A percentile compares a stretch with the other conserved stretches of the same genome.
These are phyloP conservation scores for Asarcornis scutulata DNA, from an alignment of 2,113 vertebrate genomes.

Conservation along the genomic window DNA sequence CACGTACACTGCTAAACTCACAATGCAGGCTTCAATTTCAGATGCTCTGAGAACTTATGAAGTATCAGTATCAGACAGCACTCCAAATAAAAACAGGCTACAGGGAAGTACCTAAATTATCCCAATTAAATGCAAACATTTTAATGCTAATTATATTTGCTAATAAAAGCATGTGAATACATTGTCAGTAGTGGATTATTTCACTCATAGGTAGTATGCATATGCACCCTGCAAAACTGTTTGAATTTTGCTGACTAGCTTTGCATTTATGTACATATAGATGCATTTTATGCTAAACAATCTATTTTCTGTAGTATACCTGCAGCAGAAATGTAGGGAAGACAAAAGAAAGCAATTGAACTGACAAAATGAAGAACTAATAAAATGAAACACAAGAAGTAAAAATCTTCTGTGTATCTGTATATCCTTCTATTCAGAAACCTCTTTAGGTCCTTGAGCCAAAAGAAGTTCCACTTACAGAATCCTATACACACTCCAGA, in stretches of 20 bases:
- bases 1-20: neutral
- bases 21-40: neutral
- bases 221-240: accelerated
- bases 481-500: neutral
- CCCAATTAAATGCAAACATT: neutral
- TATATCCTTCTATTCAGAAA: neutral
- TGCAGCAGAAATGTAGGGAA: neutral
- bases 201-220: neutral
- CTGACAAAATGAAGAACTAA: neutral
- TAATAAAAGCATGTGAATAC: neutral
- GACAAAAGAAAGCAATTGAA: neutral
- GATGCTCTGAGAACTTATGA: neutral
- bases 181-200: neutral
- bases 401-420: neutral
- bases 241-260: neutral
- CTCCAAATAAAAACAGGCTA: neutral
- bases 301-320: neutral
- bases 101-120: neutral
- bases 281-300: neutral
- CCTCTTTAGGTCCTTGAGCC: neutral
- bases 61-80: neutral
- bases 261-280: neutral
- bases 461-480: neutral
- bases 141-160: neutral
- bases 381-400: neutral